Evolutionary conservation across 2,888 invertebrate genomes (phyloP), one percentile per base, ranked within the genome.

Genomic region (Zonitis immaculata): DNA sequence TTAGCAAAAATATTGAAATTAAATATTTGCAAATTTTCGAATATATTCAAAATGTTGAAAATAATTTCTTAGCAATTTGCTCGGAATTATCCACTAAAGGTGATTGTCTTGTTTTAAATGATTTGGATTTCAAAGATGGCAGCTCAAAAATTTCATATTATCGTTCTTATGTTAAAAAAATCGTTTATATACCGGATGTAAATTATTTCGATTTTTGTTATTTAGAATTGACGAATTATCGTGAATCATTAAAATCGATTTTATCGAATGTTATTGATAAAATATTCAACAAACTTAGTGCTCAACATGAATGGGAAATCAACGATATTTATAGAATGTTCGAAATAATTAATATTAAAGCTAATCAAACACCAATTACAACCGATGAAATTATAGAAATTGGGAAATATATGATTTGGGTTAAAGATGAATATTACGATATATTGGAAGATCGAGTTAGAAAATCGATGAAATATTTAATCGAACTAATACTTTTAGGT

Each of bases 361-460:
- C 91, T 0, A 72, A 86, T 11, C 83, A 83, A 63, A 82, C 85
- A 60, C 92, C 94, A 0, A 79, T 80, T 60, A 87, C 86, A 39
- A 91, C 93, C 0, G 87, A 85, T 63, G 89, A 93, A 66, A 76
- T 95, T 39, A 81, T 94, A 58, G 88, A 87, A 62, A 84, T 87
- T 71, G 88, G 89, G 12, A 77, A 79, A 42, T 91, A 89, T 70
- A 89, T 94, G 78, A 78, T 88, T 59, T 79, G 84, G 57, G 89
- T 89, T 0, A 86, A 87, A 64, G 85, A 87, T 12, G 81, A 81
- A 39, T 81, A 88, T 55, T 81, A 93, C 65, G 80, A 83, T 53
- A 78, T 79, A 50, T 77, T 92, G 43, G 84, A 83, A 51, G 82
- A 83, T 62, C 81, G 86, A 64, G 89, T 92, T 52, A 75, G 82